Evolutionary conservation across 23 tunicate species (phyloP).

Genomic region (Ascidia mentula): DNA sequence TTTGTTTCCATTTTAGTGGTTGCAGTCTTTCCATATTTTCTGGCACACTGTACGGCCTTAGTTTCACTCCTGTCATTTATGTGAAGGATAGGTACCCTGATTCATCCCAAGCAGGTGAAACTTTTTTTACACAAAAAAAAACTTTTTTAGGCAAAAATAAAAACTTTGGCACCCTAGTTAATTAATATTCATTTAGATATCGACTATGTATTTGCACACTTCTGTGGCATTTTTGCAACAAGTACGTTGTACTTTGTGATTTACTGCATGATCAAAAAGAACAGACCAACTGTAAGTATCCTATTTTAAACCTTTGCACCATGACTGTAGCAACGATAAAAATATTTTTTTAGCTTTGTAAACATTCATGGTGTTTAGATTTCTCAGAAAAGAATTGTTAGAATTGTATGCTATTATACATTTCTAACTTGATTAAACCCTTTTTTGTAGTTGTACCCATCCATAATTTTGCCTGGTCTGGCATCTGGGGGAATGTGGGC

Average conservation of each 20-base stretch:
- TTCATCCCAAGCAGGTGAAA: constrained; percentile 66
- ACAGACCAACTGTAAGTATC: constrained; percentile 67
- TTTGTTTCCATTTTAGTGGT: constrained; percentile 39
- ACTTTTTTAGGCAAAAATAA: neutral
- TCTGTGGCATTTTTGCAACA: constrained; percentile 71
- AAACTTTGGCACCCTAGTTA: neutral
- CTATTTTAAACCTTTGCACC: neutral
- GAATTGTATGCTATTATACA: no score
- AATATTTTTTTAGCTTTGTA: no score
- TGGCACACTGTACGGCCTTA: constrained; percentile 84
- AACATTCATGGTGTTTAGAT: no score
- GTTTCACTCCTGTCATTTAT: constrained; percentile 77
- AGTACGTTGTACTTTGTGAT: constrained; percentile 73
- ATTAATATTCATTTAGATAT: constrained; percentile 46
- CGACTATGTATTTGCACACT: constrained; percentile 92
- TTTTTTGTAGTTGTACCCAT: constrained; percentile 65
- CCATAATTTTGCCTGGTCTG: constrained; percentile 74
- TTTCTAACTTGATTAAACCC: no score
- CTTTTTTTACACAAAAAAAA: neutral
- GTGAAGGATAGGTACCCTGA: constrained; percentile 70
- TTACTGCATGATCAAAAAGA: constrained; percentile 67
- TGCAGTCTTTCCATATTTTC: constrained; percentile 63
- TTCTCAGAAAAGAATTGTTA: no score
- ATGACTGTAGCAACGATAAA: no score
- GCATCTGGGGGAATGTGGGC: constrained; percentile 95